Evolutionary conservation across 2,888 invertebrate species (phyloP).

Genomic region (Eubasilissa splendida): DNA sequence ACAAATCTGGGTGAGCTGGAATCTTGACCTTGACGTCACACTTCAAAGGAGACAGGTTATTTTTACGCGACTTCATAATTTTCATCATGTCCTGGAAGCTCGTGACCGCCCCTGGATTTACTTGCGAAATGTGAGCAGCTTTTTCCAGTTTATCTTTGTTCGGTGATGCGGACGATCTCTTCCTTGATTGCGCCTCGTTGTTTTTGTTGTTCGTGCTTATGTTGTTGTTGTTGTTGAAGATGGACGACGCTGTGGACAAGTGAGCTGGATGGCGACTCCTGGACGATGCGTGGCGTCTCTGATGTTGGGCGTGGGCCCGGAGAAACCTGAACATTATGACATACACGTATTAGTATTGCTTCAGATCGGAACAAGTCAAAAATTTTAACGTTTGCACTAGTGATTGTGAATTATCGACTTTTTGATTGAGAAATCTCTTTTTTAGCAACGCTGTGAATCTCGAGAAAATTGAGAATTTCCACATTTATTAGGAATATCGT

Average conservation of each 20-base stretch:
- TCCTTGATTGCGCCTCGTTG: slow-evolving; percentile 58
- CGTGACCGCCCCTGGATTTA: slow-evolving; percentile 14
- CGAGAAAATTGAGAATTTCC: too few species aligned
- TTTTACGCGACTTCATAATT: neutral
- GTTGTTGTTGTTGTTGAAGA: slow-evolving; percentile 57
- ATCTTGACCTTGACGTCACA: neutral
- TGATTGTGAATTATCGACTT: too few species aligned
- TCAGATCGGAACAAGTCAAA: slow-evolving; percentile 56
- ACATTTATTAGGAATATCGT: too few species aligned
- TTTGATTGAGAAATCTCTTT: too few species aligned
- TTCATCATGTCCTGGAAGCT: slow-evolving; percentile 37
- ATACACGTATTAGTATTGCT: too few species aligned
- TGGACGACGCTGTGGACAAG: neutral
- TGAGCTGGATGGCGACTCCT: slow-evolving; percentile 26
- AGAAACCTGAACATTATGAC: slow-evolving; percentile 49
- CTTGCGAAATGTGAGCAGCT: neutral
- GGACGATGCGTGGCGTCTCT: slow-evolving; percentile 44
- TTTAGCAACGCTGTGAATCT: too few species aligned
- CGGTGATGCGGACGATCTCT: slow-evolving; percentile 4
- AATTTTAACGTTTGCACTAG: too few species aligned
- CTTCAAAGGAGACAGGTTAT: slow-evolving; percentile 26
- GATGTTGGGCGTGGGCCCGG: slow-evolving; percentile 41
- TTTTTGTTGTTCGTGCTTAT: slow-evolving; percentile 61
- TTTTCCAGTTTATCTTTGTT: neutral
- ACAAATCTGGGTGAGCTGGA: slow-evolving; percentile 29